These are phyloP conservation scores for Rhinolophus sinicus DNA, from an alignment of 2,113 vertebrate genomes.

Conservation along the genomic window DNA sequence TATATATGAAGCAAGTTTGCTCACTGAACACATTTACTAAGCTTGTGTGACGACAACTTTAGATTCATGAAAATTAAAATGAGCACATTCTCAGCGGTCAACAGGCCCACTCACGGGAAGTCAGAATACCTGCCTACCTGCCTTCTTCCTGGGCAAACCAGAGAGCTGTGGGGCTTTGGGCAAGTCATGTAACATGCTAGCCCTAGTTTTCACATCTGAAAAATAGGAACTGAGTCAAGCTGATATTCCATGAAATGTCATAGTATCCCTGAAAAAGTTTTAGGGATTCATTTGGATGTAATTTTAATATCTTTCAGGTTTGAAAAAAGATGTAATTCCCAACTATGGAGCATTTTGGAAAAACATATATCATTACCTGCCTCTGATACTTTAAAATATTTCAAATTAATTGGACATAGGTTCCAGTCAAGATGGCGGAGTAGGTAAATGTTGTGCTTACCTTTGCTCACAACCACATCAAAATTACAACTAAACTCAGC, in stretches of 20 bases:
- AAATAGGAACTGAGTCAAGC: neutral
- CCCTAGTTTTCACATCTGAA: neutral
- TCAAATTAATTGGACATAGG: neutral
- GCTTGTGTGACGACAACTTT: conserved; percentile 31
- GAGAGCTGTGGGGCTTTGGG: neutral
- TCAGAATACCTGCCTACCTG: neutral
- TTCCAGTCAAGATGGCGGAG: too few relatives aligned
- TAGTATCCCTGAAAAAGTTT: neutral
- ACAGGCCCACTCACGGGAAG: neutral
- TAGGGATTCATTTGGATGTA: neutral
- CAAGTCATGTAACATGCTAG: neutral
- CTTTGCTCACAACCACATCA: too few relatives aligned
- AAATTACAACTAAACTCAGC: too few relatives aligned
- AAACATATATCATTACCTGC: neutral
- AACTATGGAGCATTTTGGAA: neutral
- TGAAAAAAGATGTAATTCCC: neutral
- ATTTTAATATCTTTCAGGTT: neutral
- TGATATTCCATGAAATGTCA: neutral
- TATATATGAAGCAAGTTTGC: conserved; percentile 69
- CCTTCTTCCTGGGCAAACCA: neutral
- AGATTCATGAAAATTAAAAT: conserved; percentile 55
- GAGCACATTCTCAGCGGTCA: neutral
- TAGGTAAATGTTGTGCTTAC: too few relatives aligned
- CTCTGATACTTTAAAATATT: neutral
- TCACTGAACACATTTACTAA: conserved; percentile 69